Evolutionary conservation across 1,140 invertebrate genomes (phyloP).

Genomic region (Augochlora pura): DNA sequence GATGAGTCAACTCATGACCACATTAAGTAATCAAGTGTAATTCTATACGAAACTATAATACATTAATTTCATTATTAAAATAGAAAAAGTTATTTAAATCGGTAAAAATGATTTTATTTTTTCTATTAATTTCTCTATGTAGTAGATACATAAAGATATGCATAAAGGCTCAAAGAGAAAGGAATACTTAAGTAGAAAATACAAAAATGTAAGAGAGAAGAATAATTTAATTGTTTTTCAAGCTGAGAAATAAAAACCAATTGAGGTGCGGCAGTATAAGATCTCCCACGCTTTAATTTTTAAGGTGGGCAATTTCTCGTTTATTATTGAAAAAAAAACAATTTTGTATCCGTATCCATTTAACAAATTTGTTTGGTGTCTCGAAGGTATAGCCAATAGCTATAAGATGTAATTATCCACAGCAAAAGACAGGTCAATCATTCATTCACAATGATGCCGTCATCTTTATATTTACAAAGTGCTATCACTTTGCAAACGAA

Average conservation of each 20-base stretch:
- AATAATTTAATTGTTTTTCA: conserved; percentile 17
- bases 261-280: conserved; percentile 1
- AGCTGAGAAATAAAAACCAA: conserved; percentile 2
- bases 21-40: neutral
- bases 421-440: conserved; percentile 37
- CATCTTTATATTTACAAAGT: conserved; percentile 72
- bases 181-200: neutral
- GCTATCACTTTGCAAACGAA: conserved; percentile 24
- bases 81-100: neutral
- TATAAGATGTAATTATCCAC: conserved; percentile 6
- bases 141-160: too few relatives aligned
- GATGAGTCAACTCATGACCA: neutral
- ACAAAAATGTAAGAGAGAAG: neutral
- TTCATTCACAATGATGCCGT: conserved; percentile 66
- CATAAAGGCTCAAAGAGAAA: neutral
- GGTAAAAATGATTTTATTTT: neutral
- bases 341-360: neutral
- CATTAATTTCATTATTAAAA: neutral
- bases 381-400: neutral
- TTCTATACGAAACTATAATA: neutral
- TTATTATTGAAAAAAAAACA: neutral
- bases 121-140: neutral
- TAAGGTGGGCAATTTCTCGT: neutral
- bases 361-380: neutral
- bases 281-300: conserved; percentile 4